Base-by-base conservation (phyloP, 2,113 vertebrate species). In the Tupaia chinensis region DNA sequence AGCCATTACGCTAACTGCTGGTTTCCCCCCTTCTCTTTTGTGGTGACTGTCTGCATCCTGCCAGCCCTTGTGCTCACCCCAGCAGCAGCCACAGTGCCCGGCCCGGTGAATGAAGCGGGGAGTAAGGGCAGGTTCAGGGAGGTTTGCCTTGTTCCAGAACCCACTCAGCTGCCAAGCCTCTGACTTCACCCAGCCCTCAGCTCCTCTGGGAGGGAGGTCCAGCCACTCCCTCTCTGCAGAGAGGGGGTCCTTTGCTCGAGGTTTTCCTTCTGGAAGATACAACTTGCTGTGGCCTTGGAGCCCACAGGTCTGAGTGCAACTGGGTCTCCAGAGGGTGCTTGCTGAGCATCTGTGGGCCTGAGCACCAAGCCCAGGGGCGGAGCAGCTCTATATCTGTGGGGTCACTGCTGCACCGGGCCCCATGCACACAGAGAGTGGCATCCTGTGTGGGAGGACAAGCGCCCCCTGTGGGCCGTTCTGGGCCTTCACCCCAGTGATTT, bases 181-280 rank as follows among this genome's bases (percentile, higher is more conserved):
- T 2, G 63, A 14, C 34, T 34, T 10, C 5, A 22, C 3, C 22
- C 2, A 5, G 32, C n/a, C 66, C 44, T 22, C 13, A 2, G 8
- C 20, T 23, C 58, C 34, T 29, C 16, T 17, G 25, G 14, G 9
- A 70, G n/a, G 13, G 17, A 29, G 5, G 13, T 12, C 17, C 17
- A 11, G 12, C 12, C 12, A 16, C 12, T 7, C 63, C 32, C 44
- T 1, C 0, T 25, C 20, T 10, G 13, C 9, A 17, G 16, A 11
- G 3, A 9, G 56, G 16, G 25, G 44, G 3, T 68, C 22, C 3
- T 16, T 12, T 76, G n/a, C 12, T n/a, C 5, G 0, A 13, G 34
- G 56, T 12, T 14, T 22, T 78, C 61, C 66, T 53, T 17, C 4
- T 15, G 53, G 34, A 72, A 56, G n/a, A 27, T 0, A 58, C 29